Conservation (phyloP, 2,797 vertebrate genomes). For the Darevskia nairensis region DNA sequence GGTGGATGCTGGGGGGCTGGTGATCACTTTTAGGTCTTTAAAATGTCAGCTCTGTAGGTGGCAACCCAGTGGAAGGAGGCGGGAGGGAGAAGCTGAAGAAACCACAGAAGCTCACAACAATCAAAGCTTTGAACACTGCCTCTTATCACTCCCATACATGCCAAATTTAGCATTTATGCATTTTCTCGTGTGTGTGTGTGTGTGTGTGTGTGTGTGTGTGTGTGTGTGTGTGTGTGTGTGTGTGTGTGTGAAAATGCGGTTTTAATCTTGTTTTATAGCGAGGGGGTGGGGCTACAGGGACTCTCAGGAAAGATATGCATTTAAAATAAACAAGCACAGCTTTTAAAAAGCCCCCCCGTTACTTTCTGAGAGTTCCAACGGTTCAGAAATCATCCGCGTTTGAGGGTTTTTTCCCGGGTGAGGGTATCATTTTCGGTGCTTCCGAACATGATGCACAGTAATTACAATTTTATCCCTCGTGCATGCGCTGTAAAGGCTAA, state of each 20-base stretch:
- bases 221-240: neutral
- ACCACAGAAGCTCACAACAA: neutral
- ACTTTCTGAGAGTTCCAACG: too few relatives aligned
- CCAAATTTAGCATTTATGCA: too few relatives aligned
- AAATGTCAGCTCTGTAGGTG: conserved; percentile 76
- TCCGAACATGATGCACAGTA: too few relatives aligned
- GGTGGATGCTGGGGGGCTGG: neutral
- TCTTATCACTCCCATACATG: neutral
- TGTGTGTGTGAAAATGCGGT: neutral
- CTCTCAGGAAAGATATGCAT: too few relatives aligned
- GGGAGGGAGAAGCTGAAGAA: neutral
- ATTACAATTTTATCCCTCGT: neutral
- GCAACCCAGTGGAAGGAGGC: conserved; percentile 58
- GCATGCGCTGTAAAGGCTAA: neutral
- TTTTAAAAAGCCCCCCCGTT: neutral
- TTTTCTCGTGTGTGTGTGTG: neutral
- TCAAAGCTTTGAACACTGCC: neutral
- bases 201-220: neutral
- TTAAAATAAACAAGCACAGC: neutral
- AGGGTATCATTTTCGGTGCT: neutral
- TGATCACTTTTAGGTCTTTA: conserved; percentile 48
- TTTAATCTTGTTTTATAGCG: neutral
- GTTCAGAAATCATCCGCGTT: too few relatives aligned
- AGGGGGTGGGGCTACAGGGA: neutral
- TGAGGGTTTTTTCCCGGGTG: neutral